Percentiles rank a stretch among this genome's conserved stretches.
phyloP scores from a whole-genome alignment of 2,888 invertebrate species.

The Coleophora deauratella region DNA sequence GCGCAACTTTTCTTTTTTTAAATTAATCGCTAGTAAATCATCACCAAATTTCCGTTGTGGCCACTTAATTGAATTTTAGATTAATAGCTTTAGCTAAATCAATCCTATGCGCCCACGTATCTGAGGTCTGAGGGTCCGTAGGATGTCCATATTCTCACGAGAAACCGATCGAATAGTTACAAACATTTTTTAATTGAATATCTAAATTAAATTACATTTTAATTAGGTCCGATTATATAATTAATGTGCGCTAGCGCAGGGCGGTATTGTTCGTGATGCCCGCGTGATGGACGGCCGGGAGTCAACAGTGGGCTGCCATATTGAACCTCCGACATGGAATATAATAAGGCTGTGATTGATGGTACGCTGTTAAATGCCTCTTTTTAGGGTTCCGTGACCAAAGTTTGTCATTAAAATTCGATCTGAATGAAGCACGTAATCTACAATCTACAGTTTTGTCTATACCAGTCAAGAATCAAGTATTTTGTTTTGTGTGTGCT shows the following conservation, averaged over 20 bases:
- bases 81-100: slow-evolving; percentile 48
- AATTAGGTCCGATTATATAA: slow-evolving; percentile 49
- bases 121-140: not conserved
- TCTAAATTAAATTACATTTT: slow-evolving; percentile 60
- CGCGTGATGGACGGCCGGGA: slow-evolving; percentile 15
- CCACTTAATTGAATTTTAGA: slow-evolving; percentile 55
- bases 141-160: slow-evolving; percentile 30
- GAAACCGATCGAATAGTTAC: slow-evolving; percentile 5
- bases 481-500: too few relatives aligned
- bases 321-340: slow-evolving; percentile 36
- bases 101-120: slow-evolving; percentile 12
- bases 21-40: slow-evolving; percentile 29
- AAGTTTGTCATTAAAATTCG: too few relatives aligned
- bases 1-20: slow-evolving; percentile 34
- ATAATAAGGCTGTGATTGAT: slow-evolving; percentile 44
- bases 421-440: too few relatives aligned
- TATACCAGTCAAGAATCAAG: too few relatives aligned
- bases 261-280: slow-evolving; percentile 28
- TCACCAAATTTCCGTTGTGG: slow-evolving; percentile 20
- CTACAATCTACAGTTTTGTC: too few relatives aligned
- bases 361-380: slow-evolving; percentile 4
- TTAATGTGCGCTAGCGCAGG: slow-evolving; percentile 29
- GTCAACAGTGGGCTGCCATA: slow-evolving; percentile 40
- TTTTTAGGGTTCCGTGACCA: too few relatives aligned
- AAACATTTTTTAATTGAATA: slow-evolving; percentile 40